A percentile compares a stretch with the other conserved stretches of the same genome.
Conservation (phyloP, 2,113 vertebrate genomes). For the Chrysemys picta region DNA sequence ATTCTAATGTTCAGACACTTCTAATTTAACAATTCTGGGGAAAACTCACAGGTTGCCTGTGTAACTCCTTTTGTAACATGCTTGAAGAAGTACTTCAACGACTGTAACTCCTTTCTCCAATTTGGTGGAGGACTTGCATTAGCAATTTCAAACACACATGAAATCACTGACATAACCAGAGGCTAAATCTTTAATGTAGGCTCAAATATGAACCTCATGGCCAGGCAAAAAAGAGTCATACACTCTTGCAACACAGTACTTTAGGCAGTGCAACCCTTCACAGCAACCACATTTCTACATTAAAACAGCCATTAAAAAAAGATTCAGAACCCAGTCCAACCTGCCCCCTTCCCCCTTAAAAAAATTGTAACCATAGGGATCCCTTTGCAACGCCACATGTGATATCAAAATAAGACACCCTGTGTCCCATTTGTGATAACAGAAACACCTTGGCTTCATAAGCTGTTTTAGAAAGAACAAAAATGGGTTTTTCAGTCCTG, state of each 20-base stretch:
- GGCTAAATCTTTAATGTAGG: conserved; percentile 10
- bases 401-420: not conserved
- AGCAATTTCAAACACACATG: not conserved
- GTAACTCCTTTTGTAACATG: not conserved
- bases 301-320: conserved; percentile 3
- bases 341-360: too few relatives aligned
- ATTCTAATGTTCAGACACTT: not conserved
- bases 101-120: conserved; percentile 1
- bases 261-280: conserved; percentile 43
- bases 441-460: rapidly evolving
- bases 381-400: not conserved
- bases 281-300: not conserved
- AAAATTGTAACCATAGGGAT: not conserved
- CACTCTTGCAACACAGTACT: not conserved
- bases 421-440: not conserved
- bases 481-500: not conserved
- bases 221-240: conserved; percentile 48
- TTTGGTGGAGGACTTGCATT: not conserved
- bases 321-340: not conserved
- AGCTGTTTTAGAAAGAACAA: not conserved
- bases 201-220: not conserved
- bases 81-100: not conserved
- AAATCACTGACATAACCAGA: not conserved
- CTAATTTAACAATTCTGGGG: not conserved
- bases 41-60: not conserved